phyloP scores from a whole-genome alignment of 2,888 invertebrate species.

The Drosophila mimetica region DNA sequence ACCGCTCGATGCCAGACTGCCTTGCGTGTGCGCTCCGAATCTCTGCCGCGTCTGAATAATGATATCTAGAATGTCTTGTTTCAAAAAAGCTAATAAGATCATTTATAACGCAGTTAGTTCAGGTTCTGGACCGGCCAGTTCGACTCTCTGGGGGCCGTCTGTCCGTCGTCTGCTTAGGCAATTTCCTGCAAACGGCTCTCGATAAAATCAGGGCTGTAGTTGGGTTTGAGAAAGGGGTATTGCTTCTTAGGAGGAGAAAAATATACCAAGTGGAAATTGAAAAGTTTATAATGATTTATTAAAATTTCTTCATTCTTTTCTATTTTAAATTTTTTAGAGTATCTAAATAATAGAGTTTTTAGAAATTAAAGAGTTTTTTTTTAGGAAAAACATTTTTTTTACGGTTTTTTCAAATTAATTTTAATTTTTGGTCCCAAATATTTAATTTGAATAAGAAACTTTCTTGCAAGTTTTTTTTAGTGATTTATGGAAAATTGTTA shows the following conservation, averaged over 20 bases:
- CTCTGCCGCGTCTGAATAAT: slow-evolving; percentile 69
- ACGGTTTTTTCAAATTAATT: too few relatives aligned
- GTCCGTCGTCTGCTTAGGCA: slow-evolving; percentile 44
- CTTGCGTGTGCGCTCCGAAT: slow-evolving; percentile 52
- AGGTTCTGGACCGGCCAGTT: slow-evolving; percentile 43
- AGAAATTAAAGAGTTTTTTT: too few relatives aligned
- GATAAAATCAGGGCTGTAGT: slow-evolving; percentile 20
- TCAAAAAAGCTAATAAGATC: slow-evolving; percentile 81
- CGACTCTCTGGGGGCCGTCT: slow-evolving; percentile 45
- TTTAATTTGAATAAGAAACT: too few relatives aligned
- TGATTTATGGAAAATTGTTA: neutral
- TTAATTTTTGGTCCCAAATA: too few relatives aligned
- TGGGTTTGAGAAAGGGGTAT: neutral
- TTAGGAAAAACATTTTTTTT: too few relatives aligned
- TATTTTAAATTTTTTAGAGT: too few relatives aligned
- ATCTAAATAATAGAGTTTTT: too few relatives aligned
- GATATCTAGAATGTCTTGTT: slow-evolving; percentile 78
- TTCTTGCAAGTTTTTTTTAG: too few relatives aligned
- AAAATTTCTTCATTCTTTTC: neutral
- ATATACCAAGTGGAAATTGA: neutral
- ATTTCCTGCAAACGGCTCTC: slow-evolving; percentile 57
- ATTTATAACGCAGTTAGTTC: slow-evolving; percentile 80
- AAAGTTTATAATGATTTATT: too few relatives aligned
- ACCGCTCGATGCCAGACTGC: slow-evolving; percentile 40
- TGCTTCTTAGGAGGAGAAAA: neutral